Base-by-base conservation (phyloP, 2,113 vertebrate genomes). In the Megalops atlanticus region DNA sequence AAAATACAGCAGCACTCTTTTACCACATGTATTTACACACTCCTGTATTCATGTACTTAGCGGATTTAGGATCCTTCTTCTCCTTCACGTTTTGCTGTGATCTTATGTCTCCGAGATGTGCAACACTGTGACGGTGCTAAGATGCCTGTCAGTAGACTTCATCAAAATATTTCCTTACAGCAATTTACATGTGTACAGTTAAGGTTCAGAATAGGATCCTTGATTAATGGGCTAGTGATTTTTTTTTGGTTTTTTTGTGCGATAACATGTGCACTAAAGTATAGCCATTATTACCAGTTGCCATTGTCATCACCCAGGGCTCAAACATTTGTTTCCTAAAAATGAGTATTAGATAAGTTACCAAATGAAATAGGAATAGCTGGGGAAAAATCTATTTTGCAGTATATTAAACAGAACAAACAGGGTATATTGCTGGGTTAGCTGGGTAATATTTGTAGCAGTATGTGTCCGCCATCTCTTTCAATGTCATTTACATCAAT, bases 321-420 rank as follows among this genome's bases (percentile, higher is more conserved):
- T 64, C n/a, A 47, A 15, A 70, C 41, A 71, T 71, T 47, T 40
- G 18, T 27, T 79, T 38, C 68, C 36, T 43, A 18, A 24, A 43
- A 69, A 69, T 78, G 52, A 64, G 58, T 16, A 70, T 31, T 70
- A 79, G 35, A 7, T 64, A 64, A 58, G 31, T 27, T 15, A 49
- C 41, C 43, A 24, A 70, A 71, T 73, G 41, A 40, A 33, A 16
- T 73, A 33, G 41, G 33, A 33, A 16, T 73, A 33, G 38, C 18
- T 31, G 38, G 11, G 71, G 40, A 38, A 36, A n/a, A n/a, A n/a
- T 76, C 77, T 76, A 39, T 79, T 82, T 79, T 86, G 75, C 74
- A 80, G 58, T 49, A 76, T 64, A 64, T 64, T 4, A 45, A 64
- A 31, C 58, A 11, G 33, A 73, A 54, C 43, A 54, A 77, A 73